phyloP scores from a whole-genome alignment of 2,888 invertebrate species.

The Amphipoea lucens region DNA sequence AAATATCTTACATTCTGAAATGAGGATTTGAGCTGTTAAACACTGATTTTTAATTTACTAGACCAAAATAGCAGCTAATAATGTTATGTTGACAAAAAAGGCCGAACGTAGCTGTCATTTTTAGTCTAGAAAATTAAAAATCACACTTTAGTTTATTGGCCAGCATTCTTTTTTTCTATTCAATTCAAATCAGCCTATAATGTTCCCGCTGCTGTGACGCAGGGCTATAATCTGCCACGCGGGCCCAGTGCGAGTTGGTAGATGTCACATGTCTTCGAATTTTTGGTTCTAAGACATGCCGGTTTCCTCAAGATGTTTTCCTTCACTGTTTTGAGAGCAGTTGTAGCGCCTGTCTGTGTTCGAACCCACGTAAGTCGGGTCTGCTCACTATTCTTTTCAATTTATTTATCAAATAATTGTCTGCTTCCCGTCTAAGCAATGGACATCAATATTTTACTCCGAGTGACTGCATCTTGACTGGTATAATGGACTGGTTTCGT shows the following conservation, averaged over 20 bases:
- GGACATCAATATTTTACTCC: neutral
- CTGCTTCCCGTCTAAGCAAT: neutral
- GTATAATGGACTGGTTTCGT: constrained; percentile 6
- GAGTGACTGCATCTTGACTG: constrained; percentile 4
- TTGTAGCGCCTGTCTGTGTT: neutral
- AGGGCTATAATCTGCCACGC: neutral
- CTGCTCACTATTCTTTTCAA: neutral
- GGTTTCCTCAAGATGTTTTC: neutral
- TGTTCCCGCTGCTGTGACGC: no score
- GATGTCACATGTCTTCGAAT: neutral
- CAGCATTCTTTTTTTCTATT: neutral
- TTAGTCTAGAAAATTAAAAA: no score
- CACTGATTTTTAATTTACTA: no score
- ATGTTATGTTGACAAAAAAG: neutral
- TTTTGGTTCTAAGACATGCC: neutral
- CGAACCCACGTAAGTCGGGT: no score
- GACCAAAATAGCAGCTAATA: neutral
- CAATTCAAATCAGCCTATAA: no score
- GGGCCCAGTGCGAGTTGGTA: neutral
- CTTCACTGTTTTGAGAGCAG: neutral
- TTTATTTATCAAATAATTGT: neutral
- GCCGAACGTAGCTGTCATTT: no score
- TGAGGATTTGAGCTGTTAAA: neutral
- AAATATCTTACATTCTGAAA: neutral
- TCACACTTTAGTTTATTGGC: neutral